Evolutionary conservation across 2,797 vertebrate genomes (phyloP), one percentile per base, ranked within the genome.

Genomic region (Etheostoma perlongum): DNA sequence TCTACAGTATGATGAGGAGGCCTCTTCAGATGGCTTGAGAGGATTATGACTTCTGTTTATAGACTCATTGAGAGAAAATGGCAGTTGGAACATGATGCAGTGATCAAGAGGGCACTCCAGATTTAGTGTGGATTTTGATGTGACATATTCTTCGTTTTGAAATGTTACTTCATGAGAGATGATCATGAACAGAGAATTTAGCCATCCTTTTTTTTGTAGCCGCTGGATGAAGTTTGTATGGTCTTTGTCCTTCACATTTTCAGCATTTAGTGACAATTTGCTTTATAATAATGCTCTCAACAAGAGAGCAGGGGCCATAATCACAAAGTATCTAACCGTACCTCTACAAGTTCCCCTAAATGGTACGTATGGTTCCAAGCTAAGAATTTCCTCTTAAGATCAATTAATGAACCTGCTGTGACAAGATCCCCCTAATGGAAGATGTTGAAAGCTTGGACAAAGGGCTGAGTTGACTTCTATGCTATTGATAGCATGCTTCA

Each of bases 11-110:
- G 47, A 76, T 76, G 67, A 87, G 49, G 59, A 48, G 19, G 13
- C 30, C 40, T 74, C 55, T 78, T 82, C 42, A 67, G 60, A 55
- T 15, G 69, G 62, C 53, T 44, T 47, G 55, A 74, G 75, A 81
- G 74, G 49, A 59, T 68, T 14, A 10, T 2, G n/a, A 62, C 63
- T 47, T 62, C 36, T 60, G 59, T 65, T 58, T 63, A 53, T 66
- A 30, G 51, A 62, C 62, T 74, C 62, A 16, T 30, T 27, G 15
- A 53, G 53, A 48, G 23, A 11, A 76, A 61, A 68, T 68, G 53
- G 55, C 23, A 67, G 61, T 36, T 14, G 7, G 51, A 65, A 73
- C 42, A 58, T 9, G 27, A 61, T 15, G 10, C 58, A 48, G 30
- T 54, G 51, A 67, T 66, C 52, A 79, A 59, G 12, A 27, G 54